Evolutionary conservation across 2,797 vertebrate genomes (phyloP), one percentile per base, ranked within the genome.

Genomic region (Hephaestus fuliginosus): DNA sequence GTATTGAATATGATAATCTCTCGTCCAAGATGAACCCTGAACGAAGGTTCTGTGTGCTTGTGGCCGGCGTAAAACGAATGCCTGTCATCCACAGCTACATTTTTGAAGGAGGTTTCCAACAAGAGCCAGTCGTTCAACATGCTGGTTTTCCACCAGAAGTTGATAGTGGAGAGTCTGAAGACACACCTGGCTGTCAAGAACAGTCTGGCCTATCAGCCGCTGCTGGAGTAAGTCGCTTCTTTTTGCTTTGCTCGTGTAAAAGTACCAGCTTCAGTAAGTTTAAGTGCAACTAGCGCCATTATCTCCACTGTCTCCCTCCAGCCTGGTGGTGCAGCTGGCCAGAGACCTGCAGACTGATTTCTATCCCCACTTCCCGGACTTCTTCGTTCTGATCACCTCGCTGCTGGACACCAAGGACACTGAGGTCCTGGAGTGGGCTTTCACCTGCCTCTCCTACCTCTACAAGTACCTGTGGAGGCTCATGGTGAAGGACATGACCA

Each of bases 381-480:
- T 99, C 78, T 99, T 99, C 68, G 13, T 96, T 81, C 93, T 97
- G 56, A 94, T 99, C 89, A 97, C 96, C 7, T 94, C 95, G 0
- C 88, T 99, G 70, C 90, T 99, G 89, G 97, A 99, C 72, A 99
- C 97, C 0, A 97, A 97, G 89, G 96, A 99, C 91, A 98, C 98
- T 0, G 97, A 98, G 61, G 84, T 97, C 74, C 89, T 99, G 83
- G 98, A 99, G 91, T 98, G 98, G 97, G 95, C 95, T 46, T 99
- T 99, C 91, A 98, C 97, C 0, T 96, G 96, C 44, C 95, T 99
- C 53, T 99, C 98, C 0, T 99, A 98, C 88, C 96, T 99, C n/a
- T 99, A 97, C 94, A 99, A 99, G 87, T 99, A 99, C 80, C 94
- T 99, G 51, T 99, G 98, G 98, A 96, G 97, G 74, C 80, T 98